Evolutionary conservation across 1,140 invertebrate species (phyloP).

Genomic region (Polyergus mexicanus): DNA sequence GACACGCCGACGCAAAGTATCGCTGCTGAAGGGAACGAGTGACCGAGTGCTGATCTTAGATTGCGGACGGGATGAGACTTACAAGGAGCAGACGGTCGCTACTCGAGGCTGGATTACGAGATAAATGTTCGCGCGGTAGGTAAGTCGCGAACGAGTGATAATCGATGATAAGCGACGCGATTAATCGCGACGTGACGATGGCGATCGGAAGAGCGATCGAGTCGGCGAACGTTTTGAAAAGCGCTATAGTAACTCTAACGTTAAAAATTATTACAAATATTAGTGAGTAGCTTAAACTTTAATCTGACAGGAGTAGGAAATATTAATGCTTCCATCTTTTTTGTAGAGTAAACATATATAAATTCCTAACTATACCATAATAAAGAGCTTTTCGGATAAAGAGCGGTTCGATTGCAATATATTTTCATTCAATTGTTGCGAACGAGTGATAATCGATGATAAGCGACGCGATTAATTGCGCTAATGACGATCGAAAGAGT

Average conservation of each 20-base stretch:
- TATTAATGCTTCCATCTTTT: not conserved
- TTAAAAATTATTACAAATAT: not conserved
- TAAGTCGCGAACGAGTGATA: constrained; percentile 50
- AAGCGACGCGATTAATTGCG: constrained; percentile 37
- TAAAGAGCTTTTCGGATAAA: too few species aligned
- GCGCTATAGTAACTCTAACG: not conserved
- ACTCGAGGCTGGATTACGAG: constrained; percentile 45
- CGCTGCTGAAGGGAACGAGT: constrained; percentile 11
- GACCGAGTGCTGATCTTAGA: constrained; percentile 50
- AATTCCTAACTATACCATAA: too few species aligned
- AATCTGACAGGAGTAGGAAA: not conserved
- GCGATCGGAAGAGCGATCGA: constrained; percentile 17
- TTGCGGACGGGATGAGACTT: constrained; percentile 62
- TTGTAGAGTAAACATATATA: not conserved
- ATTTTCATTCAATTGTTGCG: not conserved
- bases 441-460: constrained; percentile 48
- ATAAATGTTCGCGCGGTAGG: constrained; percentile 54
- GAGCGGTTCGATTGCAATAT: too few species aligned
- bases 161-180: constrained; percentile 36
- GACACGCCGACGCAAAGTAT: constrained; percentile 19
- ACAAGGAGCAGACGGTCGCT: constrained; percentile 52
- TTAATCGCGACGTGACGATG: constrained; percentile 24
- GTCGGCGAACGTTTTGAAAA: not conserved
- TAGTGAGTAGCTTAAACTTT: not conserved
- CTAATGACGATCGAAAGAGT: not conserved